Evolutionary conservation across 2,888 invertebrate genomes (phyloP), one percentile per base, ranked within the genome.

Genomic region (Tipula lateralis): DNA sequence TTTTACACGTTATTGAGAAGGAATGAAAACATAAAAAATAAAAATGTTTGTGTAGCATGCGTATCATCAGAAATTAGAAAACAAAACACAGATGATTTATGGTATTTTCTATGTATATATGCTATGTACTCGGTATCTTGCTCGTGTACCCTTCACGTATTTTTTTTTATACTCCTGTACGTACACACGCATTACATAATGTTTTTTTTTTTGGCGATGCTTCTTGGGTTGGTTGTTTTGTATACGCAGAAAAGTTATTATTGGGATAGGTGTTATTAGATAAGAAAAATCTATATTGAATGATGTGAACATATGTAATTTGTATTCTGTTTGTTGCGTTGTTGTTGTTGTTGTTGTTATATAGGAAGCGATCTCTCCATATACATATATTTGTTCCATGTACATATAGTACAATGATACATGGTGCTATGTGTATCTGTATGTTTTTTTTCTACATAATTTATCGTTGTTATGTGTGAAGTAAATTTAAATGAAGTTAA

Each of bases 41-140:
- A 13, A 24, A 7, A 66, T 66, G 66, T 24, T 66, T 66, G 24
- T 66, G 66, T 66, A 66, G 66, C 66, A 66, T 66, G 66, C 66
- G 66, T 66, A 66, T 66, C 66, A 66, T 66, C 66, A 66, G 66
- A 66, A 66, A 66, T 66, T 66, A 66, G 66, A 66, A 66, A 66
- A 66, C 66, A 66, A 66, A 24, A 66, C 24, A 66, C 24, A 66
- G 24, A 66, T 66, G 66, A 66, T 66, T 66, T 66, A 66, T 66
- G 66, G 24, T 66, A 66, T 66, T 66, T 24, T 24, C 66, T 66
- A 66, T 24, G 24, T 66, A 66, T 66, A 66, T 24, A 9, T 66
- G 24, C 66, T 66, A n/a, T 24, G 66, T 24, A n/a, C n/a, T n/a
- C n/a, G n/a, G 13, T 44, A n/a, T 24, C 24, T 66, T 66, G 66